Base-by-base conservation (phyloP, 2,888 invertebrate species). In the Chloroclysta siterata region DNA sequence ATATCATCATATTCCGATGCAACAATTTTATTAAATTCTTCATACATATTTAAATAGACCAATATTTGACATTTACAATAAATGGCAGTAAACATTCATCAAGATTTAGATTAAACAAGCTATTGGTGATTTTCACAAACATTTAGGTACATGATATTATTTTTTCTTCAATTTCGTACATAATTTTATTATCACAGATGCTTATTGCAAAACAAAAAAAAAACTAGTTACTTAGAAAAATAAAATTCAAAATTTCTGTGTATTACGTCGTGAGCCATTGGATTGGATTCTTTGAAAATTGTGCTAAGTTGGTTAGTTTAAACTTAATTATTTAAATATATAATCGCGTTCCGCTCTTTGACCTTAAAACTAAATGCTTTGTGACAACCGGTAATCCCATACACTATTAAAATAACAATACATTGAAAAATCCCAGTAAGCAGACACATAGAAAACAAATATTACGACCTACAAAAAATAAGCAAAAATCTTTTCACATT, bases 141-240 rank as follows among this genome's bases (percentile, higher is more conserved):
- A 62, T 47, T 64, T 64, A 22, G 22, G 22, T 22, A 47, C 59
- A 62, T 62, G 53, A 63, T 63, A 64, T 58, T 22, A 11, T 17
- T 22, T 53, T 77, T 75, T 67, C 72, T 8, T 62, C 68, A 70
- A 70, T 79, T 77, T 54, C 71, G 74, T 80, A 76, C 72, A 79
- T 76, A 81, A 82, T 80, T 82, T 29, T 83, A 84, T 80, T 90
- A 91, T 90, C 91, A 90, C 91, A 90, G 90, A 83, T 86, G 81
- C 81, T 85, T 85, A 87, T 85, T 83, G 84, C 84, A 85, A 86
- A 85, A 75, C 78, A 83, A 83, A 58, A 47, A n/a, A 47, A 22
- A 48, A 10, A 22, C 28, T n/a, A 36, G 44, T 51, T 36, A 17
- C 14, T 58, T 1, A 13, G 11, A 15, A 54, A 29, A 29, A 47